Base-by-base conservation (phyloP, 2,113 vertebrate genomes). In the Thalassoma bifasciatum region DNA sequence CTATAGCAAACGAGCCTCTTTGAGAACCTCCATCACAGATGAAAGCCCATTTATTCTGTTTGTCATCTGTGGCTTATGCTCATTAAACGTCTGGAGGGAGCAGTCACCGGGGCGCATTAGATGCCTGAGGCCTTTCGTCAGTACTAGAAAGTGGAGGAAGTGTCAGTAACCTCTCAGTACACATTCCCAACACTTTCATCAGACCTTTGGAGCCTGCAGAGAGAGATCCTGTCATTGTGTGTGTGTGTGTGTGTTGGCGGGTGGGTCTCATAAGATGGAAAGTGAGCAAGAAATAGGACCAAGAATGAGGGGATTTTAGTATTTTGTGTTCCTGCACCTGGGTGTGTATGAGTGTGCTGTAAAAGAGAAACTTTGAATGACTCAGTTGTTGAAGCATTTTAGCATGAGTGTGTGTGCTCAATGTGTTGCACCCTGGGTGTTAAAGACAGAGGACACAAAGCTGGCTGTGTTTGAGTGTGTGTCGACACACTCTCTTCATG, bases 181-280 rank as follows among this genome's bases (percentile, higher is more conserved):
- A 86, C 79, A 82, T 85, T 88, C 78, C 72, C 68, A 59, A 90
- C 78, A 86, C 84, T 90, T 89, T 90, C 86, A 85, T 85, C 81
- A 80, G 78, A 63, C 50, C 38, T 76, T 75, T 38, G 65, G 84
- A 82, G 82, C 81, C 83, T 79, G 76, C 46, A 61, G 61, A 56
- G 71, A 81, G 79, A 91, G 83, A 92, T 88, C 80, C 77, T 85
- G 75, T 72, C 75, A 87, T 79, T 91, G 84, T 91, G 56, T 72
- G 75, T 70, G 65, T 46, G 57, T 50, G 38, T 75, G 40, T 82
- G 54, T 52, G 44, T 44, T 34, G 49, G 49, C 51, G 68, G 68
- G 66, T 77, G 24, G 30, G 65, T 77, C 60, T 60, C 52, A 42
- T 66, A 60, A 66, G 67, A 75, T 38, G 53, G 30, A 79, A 68